These are phyloP conservation scores for Suricata suricatta DNA, from an alignment of 2,113 vertebrate species.

Conservation along the genomic window DNA sequence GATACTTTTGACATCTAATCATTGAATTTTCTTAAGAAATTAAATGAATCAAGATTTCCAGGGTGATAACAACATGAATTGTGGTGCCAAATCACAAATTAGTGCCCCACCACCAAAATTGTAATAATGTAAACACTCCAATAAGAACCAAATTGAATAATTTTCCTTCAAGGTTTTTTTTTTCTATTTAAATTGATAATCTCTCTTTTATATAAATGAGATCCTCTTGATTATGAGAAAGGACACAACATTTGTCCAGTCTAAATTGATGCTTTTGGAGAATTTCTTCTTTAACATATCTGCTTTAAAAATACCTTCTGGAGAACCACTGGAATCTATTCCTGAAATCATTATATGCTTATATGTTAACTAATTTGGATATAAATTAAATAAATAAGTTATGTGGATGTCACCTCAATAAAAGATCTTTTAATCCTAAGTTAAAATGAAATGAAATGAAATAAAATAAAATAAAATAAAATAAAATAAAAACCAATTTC, in stretches of 20 bases:
- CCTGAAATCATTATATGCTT: too few relatives aligned
- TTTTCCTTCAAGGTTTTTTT: not conserved
- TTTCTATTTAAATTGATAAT: not conserved
- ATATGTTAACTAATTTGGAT: too few relatives aligned
- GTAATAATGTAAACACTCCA: constrained; percentile 18
- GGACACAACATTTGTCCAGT: not conserved
- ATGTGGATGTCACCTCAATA: too few relatives aligned
- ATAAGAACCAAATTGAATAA: not conserved
- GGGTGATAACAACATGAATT: not conserved
- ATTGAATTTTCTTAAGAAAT: constrained; percentile 9
- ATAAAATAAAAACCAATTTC: too few relatives aligned
- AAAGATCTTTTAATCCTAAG: too few relatives aligned
- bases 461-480: too few relatives aligned
- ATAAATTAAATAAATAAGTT: too few relatives aligned
- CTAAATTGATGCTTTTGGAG: not conserved
- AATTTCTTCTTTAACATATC: constrained; percentile 41
- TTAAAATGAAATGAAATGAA: too few relatives aligned
- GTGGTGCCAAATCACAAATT: not conserved
- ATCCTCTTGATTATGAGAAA: not conserved
- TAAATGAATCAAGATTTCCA: constrained; percentile 36
- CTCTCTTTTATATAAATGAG: not conserved
- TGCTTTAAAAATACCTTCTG: not conserved
- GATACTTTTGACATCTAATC: not conserved
- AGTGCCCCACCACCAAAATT: too few relatives aligned
- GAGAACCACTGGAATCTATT: too few relatives aligned